A percentile compares a stretch with the other conserved stretches of the same genome.
These are phyloP conservation scores for Echinarachnius parma DNA, from an alignment of 53 echinoderm and acorn worm genomes.

Conservation along the genomic window DNA sequence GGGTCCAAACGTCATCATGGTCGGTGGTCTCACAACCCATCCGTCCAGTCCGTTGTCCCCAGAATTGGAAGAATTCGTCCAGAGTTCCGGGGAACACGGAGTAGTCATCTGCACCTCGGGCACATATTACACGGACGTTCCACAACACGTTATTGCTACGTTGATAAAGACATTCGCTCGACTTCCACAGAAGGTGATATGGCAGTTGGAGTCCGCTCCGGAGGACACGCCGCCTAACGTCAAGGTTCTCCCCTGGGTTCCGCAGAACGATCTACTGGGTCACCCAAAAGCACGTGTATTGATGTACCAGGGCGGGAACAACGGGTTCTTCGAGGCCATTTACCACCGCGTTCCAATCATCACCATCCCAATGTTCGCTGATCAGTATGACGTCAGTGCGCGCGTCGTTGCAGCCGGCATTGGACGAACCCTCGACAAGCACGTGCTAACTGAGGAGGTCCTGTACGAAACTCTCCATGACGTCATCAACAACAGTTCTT, in stretches of 20 bases:
- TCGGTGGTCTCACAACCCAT: slow-evolving; percentile 18
- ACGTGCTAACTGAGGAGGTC: slow-evolving; percentile 8
- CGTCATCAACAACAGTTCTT: slow-evolving; percentile 3
- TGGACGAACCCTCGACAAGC: slow-evolving; percentile 25
- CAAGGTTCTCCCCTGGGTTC: slow-evolving; percentile 23
- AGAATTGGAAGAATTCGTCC: slow-evolving; percentile 15
- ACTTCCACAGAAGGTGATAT: slow-evolving; percentile 36
- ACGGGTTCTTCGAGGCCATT: slow-evolving; percentile 53
- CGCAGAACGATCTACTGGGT: slow-evolving; percentile 31
- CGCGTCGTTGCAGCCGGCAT: slow-evolving; percentile 27
- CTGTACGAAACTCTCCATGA: slow-evolving; percentile 13
- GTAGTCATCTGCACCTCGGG: slow-evolving; percentile 22
- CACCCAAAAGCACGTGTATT: slow-evolving; percentile 28
- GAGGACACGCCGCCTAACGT: slow-evolving; percentile 2
- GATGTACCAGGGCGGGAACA: slow-evolving; percentile 53
- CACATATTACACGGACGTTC: slow-evolving; percentile 27
- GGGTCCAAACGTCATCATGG: slow-evolving; percentile 1
- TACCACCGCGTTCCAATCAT: slow-evolving; percentile 52
- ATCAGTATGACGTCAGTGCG: slow-evolving; percentile 27
- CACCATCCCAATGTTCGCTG: slow-evolving; percentile 16
- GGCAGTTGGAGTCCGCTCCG: slow-evolving; percentile 1
- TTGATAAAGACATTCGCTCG: slow-evolving; percentile 20
- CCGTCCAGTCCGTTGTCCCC: background rate
- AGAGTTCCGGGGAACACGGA: slow-evolving; percentile 17
- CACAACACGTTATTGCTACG: background rate